Base-by-base conservation (phyloP, 2,888 invertebrate genomes). In the Sesia bembeciformis region DNA sequence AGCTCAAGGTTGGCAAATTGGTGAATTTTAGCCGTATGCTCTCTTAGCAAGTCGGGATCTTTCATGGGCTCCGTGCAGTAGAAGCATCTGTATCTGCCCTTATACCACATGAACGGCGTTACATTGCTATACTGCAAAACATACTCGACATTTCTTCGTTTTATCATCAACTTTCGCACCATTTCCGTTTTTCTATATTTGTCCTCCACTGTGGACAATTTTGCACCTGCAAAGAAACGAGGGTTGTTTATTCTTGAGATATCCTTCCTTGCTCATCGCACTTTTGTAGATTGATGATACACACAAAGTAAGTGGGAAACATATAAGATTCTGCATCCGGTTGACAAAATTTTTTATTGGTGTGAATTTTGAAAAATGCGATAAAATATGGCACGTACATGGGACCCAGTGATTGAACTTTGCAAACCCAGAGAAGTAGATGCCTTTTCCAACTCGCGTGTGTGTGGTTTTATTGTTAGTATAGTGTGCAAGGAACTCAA, bases 31-130 rank as follows among this genome's bases (percentile, higher is more conserved):
- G 67, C 57, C 0, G 84, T 86, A 43, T 89, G 89, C 3, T 81
- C 77, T 7, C 84, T 69, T 0, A 89, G 64, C 0, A 66, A 41
- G 0, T 61, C 69, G 0, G 85, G 83, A 40, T 87, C 84, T 64
- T 81, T 83, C 60, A 84, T 84, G 0, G 78, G 77, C 59, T 87
- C 84, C 0, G 68, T 62, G 63, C 89, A 89, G 58, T 79, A 88
- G 64, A 88, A 89, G 60, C 89, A 89, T 59, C 80, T 71, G 56
- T 81, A 88, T 59, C 74, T 81, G 1, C 83, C 82, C 56, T 87
- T 86, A 61, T 85, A 78, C 86, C 88, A 89, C 66, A 83, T 74
- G 57, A 89, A 89, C 0, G 89, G 89, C 0, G 87, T 89, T 0
- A 76, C 88, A 57, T 82, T 88, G 54, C 83, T 77, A 60, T 88